A percentile compares a stretch with the other conserved stretches of the same genome.
Conservation (phyloP, 2,113 vertebrate species). For the Poicephalus gulielmi region DNA sequence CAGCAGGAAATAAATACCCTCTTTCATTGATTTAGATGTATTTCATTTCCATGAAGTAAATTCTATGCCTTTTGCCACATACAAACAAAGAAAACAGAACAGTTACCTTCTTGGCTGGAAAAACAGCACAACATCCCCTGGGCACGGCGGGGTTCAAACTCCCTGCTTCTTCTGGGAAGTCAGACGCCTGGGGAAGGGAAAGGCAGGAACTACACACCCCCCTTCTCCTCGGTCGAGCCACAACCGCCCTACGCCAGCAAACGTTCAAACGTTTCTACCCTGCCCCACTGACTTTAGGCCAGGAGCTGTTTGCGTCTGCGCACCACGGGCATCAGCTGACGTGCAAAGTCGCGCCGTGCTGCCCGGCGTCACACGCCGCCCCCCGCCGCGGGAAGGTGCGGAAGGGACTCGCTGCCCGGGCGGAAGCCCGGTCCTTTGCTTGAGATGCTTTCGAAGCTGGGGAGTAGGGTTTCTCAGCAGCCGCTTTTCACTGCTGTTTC, state of each 20-base stretch:
- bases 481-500: not conserved
- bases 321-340: fast-evolving
- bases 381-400: fast-evolving
- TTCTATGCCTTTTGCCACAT: not conserved
- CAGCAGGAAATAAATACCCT: not conserved
- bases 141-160: fast-evolving
- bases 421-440: not conserved
- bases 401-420: fast-evolving
- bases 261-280: fast-evolving
- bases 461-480: not conserved
- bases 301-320: fast-evolving
- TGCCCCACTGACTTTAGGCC: not conserved
- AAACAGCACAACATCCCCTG: not conserved
- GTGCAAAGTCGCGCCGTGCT: not conserved
- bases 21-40: not conserved
- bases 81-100: fast-evolving
- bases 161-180: fast-evolving
- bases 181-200: not conserved
- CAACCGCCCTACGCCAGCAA: fast-evolving
- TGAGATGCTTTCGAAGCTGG: not conserved
- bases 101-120: not conserved
- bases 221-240: fast-evolving
- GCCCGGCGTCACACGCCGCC: fast-evolving
- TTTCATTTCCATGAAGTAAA: not conserved
- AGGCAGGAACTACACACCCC: not conserved